phyloP scores from a whole-genome alignment of 2,113 vertebrate genomes.

The Lepus europaeus region DNA sequence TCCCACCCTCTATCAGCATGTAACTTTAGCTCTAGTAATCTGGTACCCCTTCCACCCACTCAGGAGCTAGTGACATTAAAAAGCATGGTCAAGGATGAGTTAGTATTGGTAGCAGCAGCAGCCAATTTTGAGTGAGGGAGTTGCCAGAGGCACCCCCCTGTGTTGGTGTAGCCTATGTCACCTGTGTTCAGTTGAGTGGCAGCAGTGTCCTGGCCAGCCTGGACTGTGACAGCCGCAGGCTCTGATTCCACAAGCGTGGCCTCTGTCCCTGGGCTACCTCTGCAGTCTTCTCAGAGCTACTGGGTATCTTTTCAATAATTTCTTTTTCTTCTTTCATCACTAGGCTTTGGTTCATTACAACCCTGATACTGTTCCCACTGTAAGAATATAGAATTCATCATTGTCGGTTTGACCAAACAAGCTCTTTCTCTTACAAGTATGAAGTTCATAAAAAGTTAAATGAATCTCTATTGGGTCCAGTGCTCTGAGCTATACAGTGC shows the following conservation, averaged over 20 bases:
- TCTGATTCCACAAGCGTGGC: background rate
- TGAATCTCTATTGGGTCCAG: background rate
- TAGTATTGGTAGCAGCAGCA: background rate
- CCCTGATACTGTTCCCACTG: background rate
- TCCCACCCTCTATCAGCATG: background rate
- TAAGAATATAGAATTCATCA: constrained; percentile 38
- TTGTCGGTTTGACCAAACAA: background rate
- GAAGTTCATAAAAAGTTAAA: constrained; percentile 10
- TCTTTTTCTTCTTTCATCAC: constrained; percentile 33
- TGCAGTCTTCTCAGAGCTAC: background rate
- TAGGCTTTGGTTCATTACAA: background rate
- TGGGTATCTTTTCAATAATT: constrained; percentile 17
- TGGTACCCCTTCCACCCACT: background rate
- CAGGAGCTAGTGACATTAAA: background rate
- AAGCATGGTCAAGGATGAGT: background rate
- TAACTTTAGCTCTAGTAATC: background rate
- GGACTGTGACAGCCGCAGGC: background rate
- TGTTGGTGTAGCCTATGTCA: background rate
- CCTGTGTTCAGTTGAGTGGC: background rate
- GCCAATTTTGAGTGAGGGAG: background rate
- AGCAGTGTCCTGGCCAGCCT: background rate
- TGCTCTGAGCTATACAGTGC: background rate
- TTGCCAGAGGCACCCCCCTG: background rate
- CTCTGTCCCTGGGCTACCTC: background rate
- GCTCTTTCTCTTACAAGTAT: constrained; percentile 19